Evolutionary conservation across 2,113 vertebrate species (phyloP), one percentile per base, ranked within the genome.

Genomic region (Leuciscus idus): DNA sequence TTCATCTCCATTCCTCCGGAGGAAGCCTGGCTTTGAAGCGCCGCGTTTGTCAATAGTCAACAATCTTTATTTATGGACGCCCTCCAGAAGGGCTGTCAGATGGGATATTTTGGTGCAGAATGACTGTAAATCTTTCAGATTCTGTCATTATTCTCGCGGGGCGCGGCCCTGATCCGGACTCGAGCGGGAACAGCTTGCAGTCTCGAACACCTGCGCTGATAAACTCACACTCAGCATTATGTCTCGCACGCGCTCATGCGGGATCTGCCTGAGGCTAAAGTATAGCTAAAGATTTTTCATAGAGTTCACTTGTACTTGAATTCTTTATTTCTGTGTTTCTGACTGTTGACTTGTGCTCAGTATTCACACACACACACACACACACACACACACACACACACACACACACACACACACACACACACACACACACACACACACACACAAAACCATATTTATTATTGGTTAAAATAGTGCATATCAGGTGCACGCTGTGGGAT

Each of bases 1-100:
- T 85, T 90, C 64, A 88, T 91, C 86, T 87, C 55, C 85, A 86
- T 89, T 82, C 78, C 89, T 85, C 88, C 8, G 79, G 86, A 90
- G 90, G 80, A 84, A 30, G 68, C 36, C 66, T 46, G 36, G 84
- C 89, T 90, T 91, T 90, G 88, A 90, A 89, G 90, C 55, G 36
- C 57, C 46, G 21, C 82, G 57, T 84, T 87, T 87, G 87, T 90
- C 90, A 91, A 87, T 91, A 90, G 84, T 89, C 85, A 89, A 87
- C 88, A 80, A 70, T 84, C 74, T 68, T 86, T 86, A 89, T 89
- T 90, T 86, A 89, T 87, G 88, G 82, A 86, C 83, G 87, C 79
- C 72, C 77, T 87, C 88, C 81, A 59, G 39, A 86, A 81, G 82
- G 52, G 39, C 59, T 79, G 84, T 72, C 84, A 72, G 66, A 50